Percentiles rank a stretch among this genome's conserved stretches.
These are phyloP conservation scores for Leucophenga montana DNA, from an alignment of 2,888 invertebrate genomes.

Conservation along the genomic window DNA sequence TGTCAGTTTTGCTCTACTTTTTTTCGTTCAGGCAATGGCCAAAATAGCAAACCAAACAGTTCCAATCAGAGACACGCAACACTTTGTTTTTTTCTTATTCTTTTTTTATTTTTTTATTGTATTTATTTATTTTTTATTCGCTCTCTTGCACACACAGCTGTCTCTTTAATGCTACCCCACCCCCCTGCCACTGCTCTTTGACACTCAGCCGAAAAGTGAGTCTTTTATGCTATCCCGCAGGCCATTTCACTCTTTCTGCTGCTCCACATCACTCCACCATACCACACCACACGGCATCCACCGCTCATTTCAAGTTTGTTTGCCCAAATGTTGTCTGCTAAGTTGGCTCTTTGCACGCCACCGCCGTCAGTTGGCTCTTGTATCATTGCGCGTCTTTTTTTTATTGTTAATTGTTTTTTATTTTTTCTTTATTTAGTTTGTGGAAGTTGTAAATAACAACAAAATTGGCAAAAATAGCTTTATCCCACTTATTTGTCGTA, in stretches of 20 bases:
- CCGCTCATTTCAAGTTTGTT: background rate
- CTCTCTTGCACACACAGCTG: constrained; percentile 35
- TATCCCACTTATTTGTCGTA: background rate
- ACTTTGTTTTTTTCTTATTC: constrained; percentile 38
- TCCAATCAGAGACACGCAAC: constrained; percentile 26
- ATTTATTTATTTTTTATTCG: constrained; percentile 38
- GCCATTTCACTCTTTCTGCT: background rate
- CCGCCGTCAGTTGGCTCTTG: background rate
- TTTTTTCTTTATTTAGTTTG: constrained; percentile 3
- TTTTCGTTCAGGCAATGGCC: constrained; percentile 25
- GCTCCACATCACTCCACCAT: too few relatives aligned
- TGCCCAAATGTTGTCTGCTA: constrained; percentile 2
- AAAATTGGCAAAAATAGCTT: too few relatives aligned
- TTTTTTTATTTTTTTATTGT: constrained; percentile 30
- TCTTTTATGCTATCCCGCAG: too few relatives aligned
- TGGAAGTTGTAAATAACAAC: constrained; percentile 20
- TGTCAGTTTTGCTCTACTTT: constrained; percentile 31
- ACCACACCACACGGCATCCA: background rate
- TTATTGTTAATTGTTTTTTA: background rate
- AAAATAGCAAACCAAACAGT: constrained; percentile 12
- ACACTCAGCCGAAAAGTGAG: too few relatives aligned
- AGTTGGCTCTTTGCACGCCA: background rate
- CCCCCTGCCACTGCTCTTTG: too few relatives aligned
- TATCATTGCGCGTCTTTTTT: constrained; percentile 9
- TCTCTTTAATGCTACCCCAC: constrained; percentile 49